phyloP scores from a whole-genome alignment of 2,113 vertebrate species.

The Corythoichthys haematopterus region DNA sequence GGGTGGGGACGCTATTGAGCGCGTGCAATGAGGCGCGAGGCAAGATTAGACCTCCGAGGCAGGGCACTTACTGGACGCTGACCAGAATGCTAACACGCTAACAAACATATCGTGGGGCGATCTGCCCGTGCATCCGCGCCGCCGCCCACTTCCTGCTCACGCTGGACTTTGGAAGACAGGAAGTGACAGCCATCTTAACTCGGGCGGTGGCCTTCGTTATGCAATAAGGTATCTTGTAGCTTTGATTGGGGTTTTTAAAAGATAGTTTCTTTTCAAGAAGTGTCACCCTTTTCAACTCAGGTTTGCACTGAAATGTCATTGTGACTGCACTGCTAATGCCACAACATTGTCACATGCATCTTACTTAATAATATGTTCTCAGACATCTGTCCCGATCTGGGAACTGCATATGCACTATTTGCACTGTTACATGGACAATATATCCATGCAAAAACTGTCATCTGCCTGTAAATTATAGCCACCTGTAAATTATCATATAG shows the following conservation, averaged over 20 bases:
- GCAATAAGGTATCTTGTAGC: conserved; percentile 5
- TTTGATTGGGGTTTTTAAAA: neutral
- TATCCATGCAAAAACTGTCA: no score
- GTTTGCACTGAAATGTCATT: no score
- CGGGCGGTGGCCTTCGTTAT: conserved; percentile 24
- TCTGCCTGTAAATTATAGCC: no score
- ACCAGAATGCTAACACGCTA: conserved; percentile 76
- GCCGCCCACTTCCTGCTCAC: conserved; percentile 71
- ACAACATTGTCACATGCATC: no score
- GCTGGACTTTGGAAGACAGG: conserved; percentile 44
- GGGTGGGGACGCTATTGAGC: conserved; percentile 80
- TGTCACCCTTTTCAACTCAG: no score
- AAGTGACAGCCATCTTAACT: conserved; percentile 37
- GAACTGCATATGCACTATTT: no score
- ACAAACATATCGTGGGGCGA: conserved; percentile 84
- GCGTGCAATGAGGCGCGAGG: conserved; percentile 81
- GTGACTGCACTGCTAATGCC: no score
- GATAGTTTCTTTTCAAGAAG: neutral
- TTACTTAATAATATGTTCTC: no score
- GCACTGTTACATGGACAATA: no score
- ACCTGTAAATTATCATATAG: no score
- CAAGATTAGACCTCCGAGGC: conserved; percentile 78
- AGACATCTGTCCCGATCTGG: no score
- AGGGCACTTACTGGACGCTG: conserved; percentile 72
- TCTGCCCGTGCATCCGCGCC: conserved; percentile 78